Evolutionary conservation across 2,113 vertebrate genomes (phyloP).

Genomic region (Corydoras sp.): DNA sequence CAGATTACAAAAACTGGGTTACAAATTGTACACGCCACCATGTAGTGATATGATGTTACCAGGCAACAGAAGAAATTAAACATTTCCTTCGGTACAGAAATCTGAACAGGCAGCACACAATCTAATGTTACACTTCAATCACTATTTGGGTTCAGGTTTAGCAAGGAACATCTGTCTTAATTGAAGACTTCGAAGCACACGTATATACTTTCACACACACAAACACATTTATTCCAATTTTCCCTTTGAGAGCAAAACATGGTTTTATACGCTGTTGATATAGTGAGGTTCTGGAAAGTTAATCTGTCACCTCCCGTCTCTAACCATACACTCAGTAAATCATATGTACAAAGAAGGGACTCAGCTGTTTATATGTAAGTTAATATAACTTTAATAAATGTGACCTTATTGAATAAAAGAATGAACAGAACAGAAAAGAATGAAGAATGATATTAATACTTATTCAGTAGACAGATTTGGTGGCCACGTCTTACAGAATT

Average conservation of each 20-base stretch:
- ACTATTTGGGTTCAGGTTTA: conserved; percentile 17
- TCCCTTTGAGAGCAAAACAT: background rate
- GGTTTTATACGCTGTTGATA: conserved; percentile 1
- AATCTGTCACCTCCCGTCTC: conserved; percentile 14
- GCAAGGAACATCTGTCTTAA: conserved; percentile 26
- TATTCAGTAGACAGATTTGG: too few relatives aligned
- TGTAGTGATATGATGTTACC: conserved; percentile 2
- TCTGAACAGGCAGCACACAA: background rate
- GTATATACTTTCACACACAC: background rate
- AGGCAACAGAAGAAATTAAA: conserved; percentile 22
- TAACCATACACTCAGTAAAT: background rate
- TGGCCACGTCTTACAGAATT: too few relatives aligned
- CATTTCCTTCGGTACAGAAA: conserved; percentile 18
- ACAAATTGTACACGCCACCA: background rate
- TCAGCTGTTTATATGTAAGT: conserved; percentile 1
- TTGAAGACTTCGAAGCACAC: conserved; percentile 5
- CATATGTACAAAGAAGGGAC: background rate
- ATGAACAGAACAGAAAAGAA: too few relatives aligned
- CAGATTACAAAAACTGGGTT: background rate
- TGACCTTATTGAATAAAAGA: too few relatives aligned
- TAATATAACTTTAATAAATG: too few relatives aligned
- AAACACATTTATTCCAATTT: background rate
- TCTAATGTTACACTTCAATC: conserved; percentile 36
- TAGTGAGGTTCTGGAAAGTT: conserved; percentile 13
- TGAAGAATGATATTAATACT: too few relatives aligned